Conservation (phyloP, 2,888 invertebrate species). For the Bombylius major region DNA sequence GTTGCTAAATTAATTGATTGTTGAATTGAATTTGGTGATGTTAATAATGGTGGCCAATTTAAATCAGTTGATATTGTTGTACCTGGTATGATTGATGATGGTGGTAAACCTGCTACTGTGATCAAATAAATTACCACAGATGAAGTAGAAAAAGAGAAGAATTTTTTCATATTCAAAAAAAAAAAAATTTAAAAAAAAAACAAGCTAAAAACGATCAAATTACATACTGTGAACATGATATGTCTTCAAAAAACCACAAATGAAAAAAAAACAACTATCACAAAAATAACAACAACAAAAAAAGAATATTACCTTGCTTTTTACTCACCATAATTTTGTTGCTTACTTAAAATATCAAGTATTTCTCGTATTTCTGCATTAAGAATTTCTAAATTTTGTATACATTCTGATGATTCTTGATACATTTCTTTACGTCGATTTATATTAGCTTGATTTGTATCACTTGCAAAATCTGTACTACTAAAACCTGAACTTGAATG, state of each 20-base stretch:
- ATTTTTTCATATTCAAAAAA: too few relatives aligned
- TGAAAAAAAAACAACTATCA: too few relatives aligned
- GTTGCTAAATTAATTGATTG: too few relatives aligned
- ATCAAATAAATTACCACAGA: too few relatives aligned
- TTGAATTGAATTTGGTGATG: not conserved
- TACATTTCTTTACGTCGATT: slow-evolving; percentile 35
- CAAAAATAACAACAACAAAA: too few relatives aligned
- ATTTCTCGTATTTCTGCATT: slow-evolving; percentile 59
- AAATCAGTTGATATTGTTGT: not conserved
- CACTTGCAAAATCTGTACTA: slow-evolving; percentile 52
- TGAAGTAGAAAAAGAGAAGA: too few relatives aligned
- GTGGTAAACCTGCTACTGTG: too few relatives aligned
- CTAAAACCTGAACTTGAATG: slow-evolving; percentile 46
- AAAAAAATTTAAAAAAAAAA: too few relatives aligned
- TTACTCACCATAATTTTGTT: slow-evolving; percentile 33
- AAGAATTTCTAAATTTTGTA: slow-evolving; percentile 54
- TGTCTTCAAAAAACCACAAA: too few relatives aligned
- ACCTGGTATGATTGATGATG: not conserved
- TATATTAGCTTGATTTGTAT: slow-evolving; percentile 34
- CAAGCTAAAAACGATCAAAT: too few relatives aligned
- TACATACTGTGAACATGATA: too few relatives aligned
- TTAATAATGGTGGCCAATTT: slow-evolving; percentile 1
- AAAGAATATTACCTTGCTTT: too few relatives aligned
- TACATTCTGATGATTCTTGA: slow-evolving; percentile 55
- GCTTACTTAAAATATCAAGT: slow-evolving; percentile 51